phyloP scores from a whole-genome alignment of 2,113 vertebrate species.

The Oryzias woworae region DNA sequence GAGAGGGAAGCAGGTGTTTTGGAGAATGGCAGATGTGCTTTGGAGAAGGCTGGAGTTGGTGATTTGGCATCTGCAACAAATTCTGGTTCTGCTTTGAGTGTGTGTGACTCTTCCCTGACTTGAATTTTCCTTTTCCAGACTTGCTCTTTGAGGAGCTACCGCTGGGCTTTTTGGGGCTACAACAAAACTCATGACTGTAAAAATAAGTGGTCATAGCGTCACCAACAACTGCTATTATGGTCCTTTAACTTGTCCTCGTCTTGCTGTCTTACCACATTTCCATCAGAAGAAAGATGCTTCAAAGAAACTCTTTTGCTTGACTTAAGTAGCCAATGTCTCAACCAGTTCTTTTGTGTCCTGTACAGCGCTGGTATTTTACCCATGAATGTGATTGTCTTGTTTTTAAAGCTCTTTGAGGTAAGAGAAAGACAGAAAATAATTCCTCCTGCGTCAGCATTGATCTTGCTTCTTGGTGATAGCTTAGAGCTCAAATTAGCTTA shows the following conservation, averaged over 20 bases:
- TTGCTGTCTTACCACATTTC: constrained; percentile 11
- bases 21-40: constrained; percentile 43
- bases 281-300: constrained; percentile 24
- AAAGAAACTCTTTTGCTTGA: constrained; percentile 41
- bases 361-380: constrained; percentile 13
- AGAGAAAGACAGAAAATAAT: constrained; percentile 6
- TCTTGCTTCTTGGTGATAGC: not conserved
- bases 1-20: constrained; percentile 55
- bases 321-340: constrained; percentile 58
- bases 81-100: constrained; percentile 65
- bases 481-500: not conserved
- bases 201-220: constrained; percentile 75
- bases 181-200: constrained; percentile 76
- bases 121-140: constrained; percentile 60
- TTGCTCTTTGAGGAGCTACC: constrained; percentile 50
- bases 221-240: constrained; percentile 3
- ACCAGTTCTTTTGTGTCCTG: constrained; percentile 11
- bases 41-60: constrained; percentile 42
- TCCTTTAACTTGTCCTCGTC: not conserved
- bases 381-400: not conserved
- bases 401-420: constrained; percentile 6
- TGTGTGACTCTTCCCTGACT: constrained; percentile 48
- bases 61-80: constrained; percentile 59
- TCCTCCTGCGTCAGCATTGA: not conserved
- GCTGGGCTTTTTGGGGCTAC: constrained; percentile 68